These are phyloP conservation scores for Lagorchestes hirsutus DNA, from an alignment of 2,797 vertebrate species.

Conservation along the genomic window DNA sequence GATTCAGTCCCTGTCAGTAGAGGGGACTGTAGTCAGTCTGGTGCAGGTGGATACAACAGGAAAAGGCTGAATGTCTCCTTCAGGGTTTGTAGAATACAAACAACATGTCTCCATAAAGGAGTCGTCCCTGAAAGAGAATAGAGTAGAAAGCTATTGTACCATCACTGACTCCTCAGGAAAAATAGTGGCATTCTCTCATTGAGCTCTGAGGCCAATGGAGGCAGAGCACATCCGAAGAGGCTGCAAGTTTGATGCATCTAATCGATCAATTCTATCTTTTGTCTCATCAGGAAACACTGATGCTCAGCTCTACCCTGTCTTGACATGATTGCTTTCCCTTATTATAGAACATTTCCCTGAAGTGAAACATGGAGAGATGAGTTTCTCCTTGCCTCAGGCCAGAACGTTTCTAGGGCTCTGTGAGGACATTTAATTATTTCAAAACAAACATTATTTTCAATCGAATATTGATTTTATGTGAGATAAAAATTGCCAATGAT, in stretches of 20 bases:
- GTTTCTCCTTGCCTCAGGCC: slow-evolving; percentile 46
- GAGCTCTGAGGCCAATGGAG: slow-evolving; percentile 47
- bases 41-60: background rate
- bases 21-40: background rate
- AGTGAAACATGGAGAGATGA: slow-evolving; percentile 50
- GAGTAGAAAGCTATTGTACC: slow-evolving; percentile 47
- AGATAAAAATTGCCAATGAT: slow-evolving; percentile 36
- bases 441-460: slow-evolving; percentile 69
- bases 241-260: slow-evolving; percentile 5
- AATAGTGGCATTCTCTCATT: slow-evolving; percentile 51
- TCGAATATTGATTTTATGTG: slow-evolving; percentile 59
- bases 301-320: background rate
- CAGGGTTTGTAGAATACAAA: background rate
- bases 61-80: background rate
- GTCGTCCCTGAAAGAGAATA: slow-evolving; percentile 4
- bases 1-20: background rate
- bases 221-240: background rate
- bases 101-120: background rate
- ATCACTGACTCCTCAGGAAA: slow-evolving; percentile 61
- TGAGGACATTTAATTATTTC: slow-evolving; percentile 63
- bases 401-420: slow-evolving; percentile 2
- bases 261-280: slow-evolving; percentile 50
- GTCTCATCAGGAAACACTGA: slow-evolving; percentile 51
- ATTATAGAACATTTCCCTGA: slow-evolving; percentile 57
- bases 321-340: slow-evolving; percentile 34